Percentiles rank a stretch among this genome's conserved stretches.
phyloP scores from a whole-genome alignment of 1,140 invertebrate species.

The Diachasmimorpha longicaudata region DNA sequence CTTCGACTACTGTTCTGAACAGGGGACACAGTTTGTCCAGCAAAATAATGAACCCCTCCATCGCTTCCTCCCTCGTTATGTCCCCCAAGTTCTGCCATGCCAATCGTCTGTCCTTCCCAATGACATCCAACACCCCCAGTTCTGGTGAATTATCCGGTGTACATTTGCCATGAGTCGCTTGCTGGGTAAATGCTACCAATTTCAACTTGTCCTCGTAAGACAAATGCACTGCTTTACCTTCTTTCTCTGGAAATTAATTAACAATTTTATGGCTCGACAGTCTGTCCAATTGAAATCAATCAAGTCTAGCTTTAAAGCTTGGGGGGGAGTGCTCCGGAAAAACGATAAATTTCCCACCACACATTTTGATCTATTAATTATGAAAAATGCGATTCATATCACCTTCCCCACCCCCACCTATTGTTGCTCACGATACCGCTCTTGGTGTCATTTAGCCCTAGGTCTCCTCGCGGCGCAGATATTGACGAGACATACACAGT shows the following conservation, averaged over 20 bases:
- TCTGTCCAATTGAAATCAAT: background rate
- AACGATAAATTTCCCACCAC: background rate
- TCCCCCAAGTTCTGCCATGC: conserved; percentile 93
- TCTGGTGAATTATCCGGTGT: conserved; percentile 76
- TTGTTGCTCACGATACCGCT: too few species aligned
- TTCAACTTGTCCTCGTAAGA: conserved; percentile 93
- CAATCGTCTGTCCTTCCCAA: conserved; percentile 88
- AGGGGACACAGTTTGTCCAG: conserved; percentile 86
- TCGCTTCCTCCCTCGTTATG: conserved; percentile 84
- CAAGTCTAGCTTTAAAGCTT: background rate
- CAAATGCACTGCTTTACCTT: conserved; percentile 92
- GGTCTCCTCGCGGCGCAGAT: background rate
- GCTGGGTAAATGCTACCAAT: conserved; percentile 90
- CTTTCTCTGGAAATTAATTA: conserved; percentile 79
- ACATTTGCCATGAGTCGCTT: conserved; percentile 87
- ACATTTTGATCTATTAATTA: background rate
- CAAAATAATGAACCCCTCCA: conserved; percentile 89
- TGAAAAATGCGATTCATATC: too few species aligned
- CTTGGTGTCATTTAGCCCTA: background rate
- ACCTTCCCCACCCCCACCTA: too few species aligned
- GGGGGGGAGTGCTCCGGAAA: background rate
- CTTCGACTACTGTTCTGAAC: conserved; percentile 91
- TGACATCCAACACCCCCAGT: conserved; percentile 92
- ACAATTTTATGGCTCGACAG: background rate
- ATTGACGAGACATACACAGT: background rate